Evolutionary conservation across 2,888 invertebrate species (phyloP), one percentile per base, ranked within the genome.

Genomic region (Aspidiotus destructor): DNA sequence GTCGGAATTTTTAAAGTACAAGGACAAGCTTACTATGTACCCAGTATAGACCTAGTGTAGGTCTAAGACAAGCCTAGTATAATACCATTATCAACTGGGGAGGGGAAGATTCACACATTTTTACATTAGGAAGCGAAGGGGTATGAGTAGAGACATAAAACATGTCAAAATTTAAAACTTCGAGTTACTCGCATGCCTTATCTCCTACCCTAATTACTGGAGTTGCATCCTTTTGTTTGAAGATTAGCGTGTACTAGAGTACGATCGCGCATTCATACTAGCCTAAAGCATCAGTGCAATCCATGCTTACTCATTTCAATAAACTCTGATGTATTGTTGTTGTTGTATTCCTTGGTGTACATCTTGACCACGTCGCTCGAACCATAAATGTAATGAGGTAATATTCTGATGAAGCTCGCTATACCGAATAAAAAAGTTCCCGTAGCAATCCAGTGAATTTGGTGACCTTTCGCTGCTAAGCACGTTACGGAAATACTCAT

Each of bases 371-470:
- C 81, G 65, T 77, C 76, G n/a, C 85, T 85, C 0, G 84, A 81
- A 0, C 85, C 85, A 72, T 83, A 85, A 57, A 85, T 78, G 63
- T 83, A 77, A 74, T 85, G 85, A 0, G 85, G 85, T 70, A 83
- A 73, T 0, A 82, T 82, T 54, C 85, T 76, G 11, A 85, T 81
- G 71, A 82, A 81, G 73, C 85, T 85, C 55, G 85, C 83, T 7
- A 83, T 28, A 10, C 83, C 82, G 62, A 84, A 83, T 71, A 82
- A 78, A 10, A 82, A 77, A 58, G 85, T 83, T n/a, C 86, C 86
- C 74, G 81, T 80, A 11, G 85, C 83, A 69, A 86, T 83, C 84
- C 85, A 86, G 68, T 81, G 77, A 0, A 87, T 85, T 62, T 86
- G 81, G 76, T 85, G 84, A 40, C 85, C 82, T 71, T 82, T 81